Evolutionary conservation across 2,797 vertebrate genomes (phyloP).

Genomic region (Pipistrellus kuhlii): DNA sequence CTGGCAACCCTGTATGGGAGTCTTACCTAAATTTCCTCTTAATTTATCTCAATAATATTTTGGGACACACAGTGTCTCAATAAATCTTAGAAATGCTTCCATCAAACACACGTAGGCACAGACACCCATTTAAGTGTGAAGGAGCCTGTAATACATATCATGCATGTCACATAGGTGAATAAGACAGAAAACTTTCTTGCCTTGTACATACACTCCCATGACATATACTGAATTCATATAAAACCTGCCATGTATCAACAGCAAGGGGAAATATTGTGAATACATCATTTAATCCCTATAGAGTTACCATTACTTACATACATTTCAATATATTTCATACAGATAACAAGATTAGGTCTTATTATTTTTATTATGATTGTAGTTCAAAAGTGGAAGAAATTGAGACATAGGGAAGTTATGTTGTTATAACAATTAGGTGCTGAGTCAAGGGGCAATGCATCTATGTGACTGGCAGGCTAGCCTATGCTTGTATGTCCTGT

Average conservation of each 20-base stretch:
- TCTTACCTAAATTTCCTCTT: neutral
- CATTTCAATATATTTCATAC: slow-evolving; percentile 11
- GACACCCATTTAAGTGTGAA: neutral
- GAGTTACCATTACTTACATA: neutral
- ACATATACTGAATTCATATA: neutral
- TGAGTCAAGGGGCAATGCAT: slow-evolving; percentile 22
- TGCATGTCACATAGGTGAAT: neutral
- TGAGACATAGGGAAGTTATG: slow-evolving; percentile 17
- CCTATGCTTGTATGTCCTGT: no score
- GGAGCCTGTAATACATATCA: neutral
- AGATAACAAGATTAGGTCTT: slow-evolving; percentile 41
- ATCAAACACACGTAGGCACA: neutral
- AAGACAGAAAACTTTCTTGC: neutral
- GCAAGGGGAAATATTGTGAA: neutral
- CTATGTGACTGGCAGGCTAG: neutral
- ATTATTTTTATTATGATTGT: slow-evolving; percentile 51
- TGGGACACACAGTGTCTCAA: neutral
- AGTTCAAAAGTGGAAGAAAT: slow-evolving; percentile 45
- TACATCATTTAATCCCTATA: neutral
- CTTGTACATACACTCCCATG: neutral
- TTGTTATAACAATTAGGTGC: slow-evolving; percentile 15
- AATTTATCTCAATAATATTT: neutral
- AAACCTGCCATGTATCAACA: neutral
- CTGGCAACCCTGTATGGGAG: neutral
- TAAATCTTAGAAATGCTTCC: neutral